phyloP scores from a whole-genome alignment of 2,888 invertebrate genomes.

The Gymnosoma rotundatum region DNA sequence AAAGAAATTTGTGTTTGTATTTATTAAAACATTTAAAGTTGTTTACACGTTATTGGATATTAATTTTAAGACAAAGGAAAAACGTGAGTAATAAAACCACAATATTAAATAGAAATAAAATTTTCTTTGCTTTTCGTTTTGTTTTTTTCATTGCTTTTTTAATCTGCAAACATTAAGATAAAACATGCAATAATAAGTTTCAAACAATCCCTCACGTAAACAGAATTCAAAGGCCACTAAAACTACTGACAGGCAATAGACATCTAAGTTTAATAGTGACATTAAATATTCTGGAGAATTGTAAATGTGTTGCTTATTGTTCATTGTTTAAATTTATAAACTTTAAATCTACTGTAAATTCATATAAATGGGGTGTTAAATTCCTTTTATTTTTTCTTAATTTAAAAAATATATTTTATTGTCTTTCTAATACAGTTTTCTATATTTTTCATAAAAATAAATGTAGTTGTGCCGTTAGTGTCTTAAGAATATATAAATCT shows the following conservation, averaged over 20 bases:
- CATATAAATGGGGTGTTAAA: constrained; percentile 30
- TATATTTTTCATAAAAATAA: not conserved
- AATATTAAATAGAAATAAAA: constrained; percentile 41
- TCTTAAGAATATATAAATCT: too few species aligned
- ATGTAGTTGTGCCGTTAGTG: constrained; percentile 1
- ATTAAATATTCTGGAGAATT: not conserved
- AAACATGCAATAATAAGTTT: constrained; percentile 7
- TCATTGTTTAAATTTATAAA: not conserved
- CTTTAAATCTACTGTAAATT: constrained; percentile 30
- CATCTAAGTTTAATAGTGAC: too few species aligned
- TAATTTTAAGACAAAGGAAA: constrained; percentile 56
- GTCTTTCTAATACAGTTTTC: not conserved
- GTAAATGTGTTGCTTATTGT: not conserved
- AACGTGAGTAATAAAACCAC: constrained; percentile 61
- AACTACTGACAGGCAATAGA: constrained; percentile 1
- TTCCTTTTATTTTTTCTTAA: not conserved
- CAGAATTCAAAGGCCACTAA: not conserved
- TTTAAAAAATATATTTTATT: not conserved
- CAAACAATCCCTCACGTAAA: constrained; percentile 19
- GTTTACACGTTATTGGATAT: constrained; percentile 67
- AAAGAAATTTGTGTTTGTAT: not conserved
- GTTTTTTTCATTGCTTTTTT: constrained; percentile 16
- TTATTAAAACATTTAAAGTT: constrained; percentile 56
- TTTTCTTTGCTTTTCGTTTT: constrained; percentile 26
- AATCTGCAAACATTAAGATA: constrained; percentile 47